A percentile compares a stretch with the other conserved stretches of the same genome.
These are phyloP conservation scores for Germaria angustata DNA, from an alignment of 2,888 invertebrate genomes.

Conservation along the genomic window DNA sequence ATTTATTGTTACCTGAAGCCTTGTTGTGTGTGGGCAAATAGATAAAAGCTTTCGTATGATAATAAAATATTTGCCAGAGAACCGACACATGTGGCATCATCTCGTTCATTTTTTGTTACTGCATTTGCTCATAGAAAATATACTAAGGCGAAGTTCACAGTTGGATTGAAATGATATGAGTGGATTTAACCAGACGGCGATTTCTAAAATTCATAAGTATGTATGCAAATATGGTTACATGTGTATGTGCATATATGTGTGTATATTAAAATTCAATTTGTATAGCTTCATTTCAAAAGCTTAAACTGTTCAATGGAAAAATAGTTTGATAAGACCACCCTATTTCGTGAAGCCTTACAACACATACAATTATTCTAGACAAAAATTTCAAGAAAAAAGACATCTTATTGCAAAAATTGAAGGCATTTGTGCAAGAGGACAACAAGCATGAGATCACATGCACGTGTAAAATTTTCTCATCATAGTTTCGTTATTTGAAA, in stretches of 20 bases:
- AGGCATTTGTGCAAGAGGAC: no score
- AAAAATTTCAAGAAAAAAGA: neutral
- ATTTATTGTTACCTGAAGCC: conserved; percentile 58
- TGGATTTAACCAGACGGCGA: no score
- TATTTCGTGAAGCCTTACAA: conserved; percentile 36
- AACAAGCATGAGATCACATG: no score
- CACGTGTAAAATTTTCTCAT: no score
- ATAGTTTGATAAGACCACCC: no score
- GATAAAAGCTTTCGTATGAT: conserved; percentile 15
- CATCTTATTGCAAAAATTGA: neutral
- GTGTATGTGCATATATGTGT: neutral
- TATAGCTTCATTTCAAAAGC: conserved; percentile 41
- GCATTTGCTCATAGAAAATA: neutral
- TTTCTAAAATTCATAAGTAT: no score
- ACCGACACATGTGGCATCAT: conserved; percentile 54
- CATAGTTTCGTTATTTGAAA: no score
- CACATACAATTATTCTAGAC: neutral
- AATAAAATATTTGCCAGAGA: conserved; percentile 47
- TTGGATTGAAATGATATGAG: no score
- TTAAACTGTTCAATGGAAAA: conserved; percentile 44
- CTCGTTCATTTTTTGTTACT: conserved; percentile 16
- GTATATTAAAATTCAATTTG: conserved; percentile 15
- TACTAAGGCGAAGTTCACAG: neutral
- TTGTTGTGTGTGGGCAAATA: conserved; percentile 32
- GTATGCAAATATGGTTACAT: no score